Conservation (phyloP, 2,113 vertebrate genomes). For the Lepus timidus region DNA sequence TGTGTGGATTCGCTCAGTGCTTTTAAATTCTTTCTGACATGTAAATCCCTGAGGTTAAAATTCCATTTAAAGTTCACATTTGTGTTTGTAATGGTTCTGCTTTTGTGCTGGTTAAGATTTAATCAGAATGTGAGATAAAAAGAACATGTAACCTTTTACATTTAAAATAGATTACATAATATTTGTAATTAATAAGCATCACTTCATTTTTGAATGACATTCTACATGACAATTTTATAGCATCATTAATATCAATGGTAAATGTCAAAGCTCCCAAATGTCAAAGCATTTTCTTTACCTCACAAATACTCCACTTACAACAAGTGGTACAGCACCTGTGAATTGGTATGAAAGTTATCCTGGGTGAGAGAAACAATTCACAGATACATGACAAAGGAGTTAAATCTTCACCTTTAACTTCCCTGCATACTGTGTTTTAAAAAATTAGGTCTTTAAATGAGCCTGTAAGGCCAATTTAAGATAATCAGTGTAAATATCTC, state of each 20-base stretch:
- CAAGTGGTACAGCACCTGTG: constrained; percentile 63
- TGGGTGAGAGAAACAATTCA: neutral
- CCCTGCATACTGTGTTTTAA: neutral
- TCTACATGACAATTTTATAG: constrained; percentile 75
- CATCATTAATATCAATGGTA: constrained; percentile 82
- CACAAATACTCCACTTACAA: constrained; percentile 61
- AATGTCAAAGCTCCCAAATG: constrained; percentile 85
- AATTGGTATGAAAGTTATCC: constrained; percentile 28
- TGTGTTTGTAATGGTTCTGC: constrained; percentile 80
- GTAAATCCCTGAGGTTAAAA: constrained; percentile 70
- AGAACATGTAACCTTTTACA: constrained; percentile 83
- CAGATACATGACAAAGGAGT: neutral
- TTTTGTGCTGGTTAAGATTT: constrained; percentile 77
- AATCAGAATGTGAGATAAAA: constrained; percentile 78
- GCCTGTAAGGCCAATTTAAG: neutral
- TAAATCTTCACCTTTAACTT: neutral
- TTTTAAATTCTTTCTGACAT: constrained; percentile 44
- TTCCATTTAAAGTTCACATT: constrained; percentile 82
- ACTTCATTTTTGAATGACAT: constrained; percentile 77
- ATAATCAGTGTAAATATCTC: neutral
- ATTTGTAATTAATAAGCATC: constrained; percentile 85
- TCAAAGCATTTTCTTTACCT: constrained; percentile 82
- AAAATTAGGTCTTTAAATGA: neutral
- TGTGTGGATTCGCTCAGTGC: neutral
- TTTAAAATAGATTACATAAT: constrained; percentile 81